Base-by-base conservation (phyloP, 2,113 vertebrate genomes). In the Austrofundulus limnaeus region DNA sequence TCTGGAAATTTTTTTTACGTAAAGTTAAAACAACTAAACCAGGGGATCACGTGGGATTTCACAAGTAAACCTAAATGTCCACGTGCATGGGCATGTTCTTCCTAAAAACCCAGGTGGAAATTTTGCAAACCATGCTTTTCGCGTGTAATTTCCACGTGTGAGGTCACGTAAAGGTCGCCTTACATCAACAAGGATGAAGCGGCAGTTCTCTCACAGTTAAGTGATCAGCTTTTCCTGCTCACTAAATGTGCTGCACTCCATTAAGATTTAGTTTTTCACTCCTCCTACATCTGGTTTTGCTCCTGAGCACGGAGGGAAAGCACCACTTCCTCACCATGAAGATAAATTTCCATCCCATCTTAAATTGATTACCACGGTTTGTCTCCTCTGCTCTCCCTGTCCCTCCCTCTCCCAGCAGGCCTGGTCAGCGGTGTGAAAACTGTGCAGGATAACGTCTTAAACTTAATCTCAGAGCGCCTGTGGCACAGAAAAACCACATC, bases 361-460 rank as follows among this genome's bases (percentile, higher is more conserved):
- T n/a, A 25, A 64, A 75, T 67, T 39, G 58, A 75, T 75, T 46
- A 54, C 4, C n/a, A n/a, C 19, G 31, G 55, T 61, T 31, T 23
- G 61, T 49, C 64, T 68, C 31, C 34, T 17, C 54, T 14, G 20
- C 31, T 49, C 23, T 16, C 23, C 4, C 39, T 46, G 25, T 42
- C 17, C 42, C 48, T 37, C 34, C 17, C 42, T 13, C 19, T 37
- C 42, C 48, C 25, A 21, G 21, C 58, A 28, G n/a, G n/a, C 42
- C 65, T n/a, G 46, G 57, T 55, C 66, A 67, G 43, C 7, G 43
- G 67, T 47, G 70, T 51, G 70, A 70, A 70, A 70, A 46, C 61
- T 39, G 42, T 57, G 46, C 49, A 64, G 72, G 64, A 61, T 58
- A 66, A 71, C 60, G 75, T 72, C 70, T 67, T 38, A 42, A 64